Evolutionary conservation across 2,797 vertebrate species (phyloP).

Genomic region (Champsocephalus gunnari): DNA sequence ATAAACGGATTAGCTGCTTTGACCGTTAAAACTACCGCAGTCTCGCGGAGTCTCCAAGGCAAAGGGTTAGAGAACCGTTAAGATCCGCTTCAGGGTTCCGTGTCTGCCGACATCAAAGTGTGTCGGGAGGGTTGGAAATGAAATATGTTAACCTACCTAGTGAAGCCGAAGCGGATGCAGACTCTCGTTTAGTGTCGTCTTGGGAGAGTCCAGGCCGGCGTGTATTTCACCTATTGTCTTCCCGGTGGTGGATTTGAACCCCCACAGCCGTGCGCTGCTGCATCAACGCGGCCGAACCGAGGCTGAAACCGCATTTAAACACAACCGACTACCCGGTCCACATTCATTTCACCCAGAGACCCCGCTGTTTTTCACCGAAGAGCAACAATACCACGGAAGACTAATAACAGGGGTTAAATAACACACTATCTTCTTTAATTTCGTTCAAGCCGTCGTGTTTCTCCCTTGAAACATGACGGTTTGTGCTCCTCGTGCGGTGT

Average conservation of each 20-base stretch:
- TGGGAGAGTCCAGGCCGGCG: slow-evolving; percentile 46
- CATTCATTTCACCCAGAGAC: slow-evolving; percentile 57
- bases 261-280: slow-evolving; percentile 59
- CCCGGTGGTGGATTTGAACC: slow-evolving; percentile 55
- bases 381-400: slow-evolving; percentile 8
- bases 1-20: slow-evolving; percentile 55
- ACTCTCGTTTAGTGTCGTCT: slow-evolving; percentile 25
- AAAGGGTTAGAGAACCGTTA: slow-evolving; percentile 28
- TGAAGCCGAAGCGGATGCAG: slow-evolving; percentile 48
- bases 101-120: slow-evolving; percentile 1
- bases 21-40: slow-evolving; percentile 70
- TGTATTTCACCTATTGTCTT: slow-evolving; percentile 73
- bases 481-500: slow-evolving; percentile 7
- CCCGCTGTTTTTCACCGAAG: neutral
- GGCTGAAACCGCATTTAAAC: slow-evolving; percentile 52
- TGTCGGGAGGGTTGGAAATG: neutral
- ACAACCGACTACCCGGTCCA: slow-evolving; percentile 9
- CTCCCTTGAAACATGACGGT: neutral
- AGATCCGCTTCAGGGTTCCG: neutral
- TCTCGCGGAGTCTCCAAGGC: slow-evolving; percentile 54
- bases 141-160: slow-evolving; percentile 51
- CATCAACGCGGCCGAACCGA: slow-evolving; percentile 72
- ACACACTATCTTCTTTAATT: slow-evolving; percentile 7
- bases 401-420: slow-evolving; percentile 52
- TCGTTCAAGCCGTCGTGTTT: neutral